These are phyloP conservation scores for Diabrotica virgifera DNA, from an alignment of 1,140 invertebrate genomes.

Conservation along the genomic window DNA sequence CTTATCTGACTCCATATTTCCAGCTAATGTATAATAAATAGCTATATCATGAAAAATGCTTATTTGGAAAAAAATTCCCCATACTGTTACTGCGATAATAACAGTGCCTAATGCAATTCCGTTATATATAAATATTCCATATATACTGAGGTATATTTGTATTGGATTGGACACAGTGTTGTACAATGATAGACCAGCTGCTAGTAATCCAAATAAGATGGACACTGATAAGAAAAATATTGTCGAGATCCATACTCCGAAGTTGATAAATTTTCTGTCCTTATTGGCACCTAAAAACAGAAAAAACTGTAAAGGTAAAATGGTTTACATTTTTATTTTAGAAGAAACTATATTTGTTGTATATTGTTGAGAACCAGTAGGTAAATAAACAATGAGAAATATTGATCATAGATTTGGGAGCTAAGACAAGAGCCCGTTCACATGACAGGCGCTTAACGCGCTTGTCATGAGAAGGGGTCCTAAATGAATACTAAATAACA, in stretches of 20 bases:
- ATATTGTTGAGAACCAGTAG: too few relatives aligned
- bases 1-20: slow-evolving; percentile 26
- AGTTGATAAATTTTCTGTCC: slow-evolving; percentile 34
- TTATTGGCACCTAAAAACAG: not conserved
- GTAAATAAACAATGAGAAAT: too few relatives aligned
- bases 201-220: slow-evolving; percentile 25
- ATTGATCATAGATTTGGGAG: too few relatives aligned
- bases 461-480: too few relatives aligned
- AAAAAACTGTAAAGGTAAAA: too few relatives aligned
- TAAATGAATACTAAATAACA: too few relatives aligned
- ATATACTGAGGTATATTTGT: slow-evolving; percentile 28
- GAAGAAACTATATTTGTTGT: not conserved
- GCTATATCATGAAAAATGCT: slow-evolving; percentile 25
- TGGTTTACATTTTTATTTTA: too few relatives aligned
- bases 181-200: slow-evolving; percentile 33
- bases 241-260: slow-evolving; percentile 35
- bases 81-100: slow-evolving; percentile 24
- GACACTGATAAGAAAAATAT: slow-evolving; percentile 36
- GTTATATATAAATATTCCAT: slow-evolving; percentile 25
- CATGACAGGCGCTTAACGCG: too few relatives aligned
- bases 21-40: slow-evolving; percentile 24
- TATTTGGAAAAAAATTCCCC: slow-evolving; percentile 22
- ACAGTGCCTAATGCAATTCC: slow-evolving; percentile 14
- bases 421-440: too few relatives aligned
- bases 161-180: slow-evolving; percentile 36